Conservation (phyloP, 2,888 invertebrate genomes). For the Taphrorychus bicolor region DNA sequence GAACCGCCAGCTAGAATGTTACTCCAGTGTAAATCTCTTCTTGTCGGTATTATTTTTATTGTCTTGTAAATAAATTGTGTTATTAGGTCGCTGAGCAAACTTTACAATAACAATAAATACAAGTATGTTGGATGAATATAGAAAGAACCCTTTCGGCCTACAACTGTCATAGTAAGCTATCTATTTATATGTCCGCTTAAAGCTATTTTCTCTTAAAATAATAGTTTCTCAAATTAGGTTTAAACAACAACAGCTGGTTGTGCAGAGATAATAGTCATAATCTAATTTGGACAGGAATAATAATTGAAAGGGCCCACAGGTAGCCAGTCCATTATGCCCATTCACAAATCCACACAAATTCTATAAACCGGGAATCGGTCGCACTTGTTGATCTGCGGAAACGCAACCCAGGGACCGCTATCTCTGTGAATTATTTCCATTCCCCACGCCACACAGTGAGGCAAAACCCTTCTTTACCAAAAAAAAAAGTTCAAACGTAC, state of each 20-base stretch:
- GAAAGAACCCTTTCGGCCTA: too few relatives aligned
- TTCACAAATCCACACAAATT: constrained; percentile 47
- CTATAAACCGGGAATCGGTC: constrained; percentile 44
- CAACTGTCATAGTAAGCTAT: too few relatives aligned
- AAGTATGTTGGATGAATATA: too few relatives aligned
- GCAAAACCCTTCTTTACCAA: not conserved
- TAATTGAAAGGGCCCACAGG: constrained; percentile 46
- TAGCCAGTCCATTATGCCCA: constrained; percentile 47
- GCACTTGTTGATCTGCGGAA: constrained; percentile 46
- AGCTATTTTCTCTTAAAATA: too few relatives aligned
- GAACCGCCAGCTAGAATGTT: too few relatives aligned
- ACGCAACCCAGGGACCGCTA: constrained; percentile 11
- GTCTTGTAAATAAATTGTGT: too few relatives aligned
- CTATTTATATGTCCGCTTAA: too few relatives aligned
- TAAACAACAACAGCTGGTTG: not conserved
- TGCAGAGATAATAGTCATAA: constrained; percentile 3
- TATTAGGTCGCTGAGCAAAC: too few relatives aligned
- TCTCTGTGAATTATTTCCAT: constrained; percentile 28
- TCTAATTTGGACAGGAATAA: constrained; percentile 8
- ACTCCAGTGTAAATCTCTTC: too few relatives aligned
- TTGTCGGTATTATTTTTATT: too few relatives aligned
- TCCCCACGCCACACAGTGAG: constrained; percentile 25
- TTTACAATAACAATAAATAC: too few relatives aligned
- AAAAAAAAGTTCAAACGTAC: too few relatives aligned
- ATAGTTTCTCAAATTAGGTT: constrained; percentile 1